Conservation (phyloP, 2,888 invertebrate genomes). For the Rhagonycha lutea region DNA sequence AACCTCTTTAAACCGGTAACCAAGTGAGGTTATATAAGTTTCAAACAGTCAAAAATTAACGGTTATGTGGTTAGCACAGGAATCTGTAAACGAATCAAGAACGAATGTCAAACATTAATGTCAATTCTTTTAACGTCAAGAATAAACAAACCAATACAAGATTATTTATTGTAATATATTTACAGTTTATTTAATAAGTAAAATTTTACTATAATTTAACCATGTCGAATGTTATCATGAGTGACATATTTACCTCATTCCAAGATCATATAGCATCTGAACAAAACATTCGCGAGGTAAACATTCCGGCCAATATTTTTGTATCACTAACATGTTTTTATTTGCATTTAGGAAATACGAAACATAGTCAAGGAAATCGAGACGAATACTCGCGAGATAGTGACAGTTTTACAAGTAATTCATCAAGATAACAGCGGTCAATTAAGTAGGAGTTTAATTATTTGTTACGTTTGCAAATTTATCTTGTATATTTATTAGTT, state of each 20-base stretch:
- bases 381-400: constrained; percentile 75
- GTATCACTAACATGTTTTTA: not conserved
- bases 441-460: constrained; percentile 62
- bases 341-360: constrained; percentile 64
- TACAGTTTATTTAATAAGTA: not conserved
- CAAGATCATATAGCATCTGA: constrained; percentile 78
- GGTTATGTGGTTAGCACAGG: not conserved
- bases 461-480: constrained; percentile 8
- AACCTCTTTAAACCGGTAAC: not conserved
- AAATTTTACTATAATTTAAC: not conserved
- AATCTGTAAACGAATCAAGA: no score
- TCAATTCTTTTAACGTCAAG: not conserved
- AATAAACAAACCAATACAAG: not conserved
- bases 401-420: constrained; percentile 80
- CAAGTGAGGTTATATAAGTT: not conserved
- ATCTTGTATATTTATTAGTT: constrained; percentile 19
- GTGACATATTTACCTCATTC: constrained; percentile 73
- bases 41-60: not conserved
- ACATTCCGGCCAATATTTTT: constrained; percentile 19
- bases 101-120: not conserved
- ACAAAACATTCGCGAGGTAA: constrained; percentile 80
- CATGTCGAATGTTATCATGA: constrained; percentile 58
- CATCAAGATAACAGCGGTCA: constrained; percentile 71
- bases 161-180: not conserved
- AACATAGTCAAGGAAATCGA: constrained; percentile 75